These are phyloP conservation scores for Lineus longissimus DNA, from an alignment of 1,140 invertebrate genomes.

Conservation along the genomic window DNA sequence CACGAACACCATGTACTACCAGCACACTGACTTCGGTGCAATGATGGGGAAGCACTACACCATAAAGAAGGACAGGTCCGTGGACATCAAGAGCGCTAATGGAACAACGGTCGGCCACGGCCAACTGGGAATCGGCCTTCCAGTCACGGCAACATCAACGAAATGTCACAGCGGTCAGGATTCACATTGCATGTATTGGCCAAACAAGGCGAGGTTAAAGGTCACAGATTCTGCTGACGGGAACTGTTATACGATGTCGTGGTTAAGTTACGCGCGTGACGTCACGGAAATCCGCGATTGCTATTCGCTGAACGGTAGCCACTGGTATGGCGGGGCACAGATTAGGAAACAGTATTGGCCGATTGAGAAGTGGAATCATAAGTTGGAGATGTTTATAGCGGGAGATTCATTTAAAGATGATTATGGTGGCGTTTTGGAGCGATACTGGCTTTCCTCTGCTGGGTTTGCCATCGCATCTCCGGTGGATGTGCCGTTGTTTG, in stretches of 20 bases:
- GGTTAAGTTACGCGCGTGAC: not conserved
- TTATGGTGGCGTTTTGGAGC: conserved; percentile 34
- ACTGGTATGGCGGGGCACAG: conserved; percentile 51
- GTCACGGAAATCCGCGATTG: not conserved
- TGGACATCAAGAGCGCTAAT: no score
- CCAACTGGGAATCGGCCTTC: not conserved
- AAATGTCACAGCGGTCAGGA: not conserved
- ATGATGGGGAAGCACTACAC: no score
- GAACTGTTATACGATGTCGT: not conserved
- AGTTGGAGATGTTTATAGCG: conserved; percentile 31
- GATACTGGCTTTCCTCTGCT: conserved; percentile 44
- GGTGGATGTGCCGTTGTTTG: conserved; percentile 35
- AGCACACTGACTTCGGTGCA: no score
- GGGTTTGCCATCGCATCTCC: conserved; percentile 44
- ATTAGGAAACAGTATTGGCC: conserved; percentile 52
- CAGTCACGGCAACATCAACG: not conserved
- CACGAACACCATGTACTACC: no score
- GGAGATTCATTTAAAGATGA: conserved; percentile 16
- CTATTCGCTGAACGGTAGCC: conserved; percentile 11
- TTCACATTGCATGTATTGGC: no score
- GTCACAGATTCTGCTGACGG: no score
- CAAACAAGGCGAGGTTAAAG: no score
- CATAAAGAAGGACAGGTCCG: no score
- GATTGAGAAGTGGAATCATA: conserved; percentile 36
- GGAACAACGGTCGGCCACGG: not conserved